Percentiles rank a stretch among this genome's conserved stretches.
These are phyloP conservation scores for Dryoscopus gambensis DNA, from an alignment of 2,113 vertebrate genomes.

Conservation along the genomic window DNA sequence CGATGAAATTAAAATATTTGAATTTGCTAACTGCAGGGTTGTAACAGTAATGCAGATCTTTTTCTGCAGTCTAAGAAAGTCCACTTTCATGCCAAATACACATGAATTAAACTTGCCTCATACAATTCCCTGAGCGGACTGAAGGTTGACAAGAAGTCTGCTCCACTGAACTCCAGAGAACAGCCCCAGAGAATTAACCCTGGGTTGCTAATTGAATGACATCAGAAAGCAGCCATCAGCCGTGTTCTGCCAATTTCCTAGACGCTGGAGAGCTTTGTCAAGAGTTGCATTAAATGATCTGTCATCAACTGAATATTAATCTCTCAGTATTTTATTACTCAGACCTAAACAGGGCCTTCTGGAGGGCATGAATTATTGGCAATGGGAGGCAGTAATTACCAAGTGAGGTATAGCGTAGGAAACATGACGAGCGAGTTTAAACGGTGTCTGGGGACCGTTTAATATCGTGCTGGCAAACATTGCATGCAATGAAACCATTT, in stretches of 20 bases:
- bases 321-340: conserved; percentile 30
- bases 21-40: not conserved
- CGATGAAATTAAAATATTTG: not conserved
- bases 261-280: not conserved
- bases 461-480: not conserved
- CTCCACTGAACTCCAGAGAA: not conserved
- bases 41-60: not conserved
- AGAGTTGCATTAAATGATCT: not conserved
- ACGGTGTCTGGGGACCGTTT: not conserved
- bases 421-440: conserved; percentile 5
- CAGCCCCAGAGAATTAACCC: not conserved
- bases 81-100: not conserved
- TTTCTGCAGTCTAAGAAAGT: not conserved
- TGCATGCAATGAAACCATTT: not conserved
- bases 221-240: conserved; percentile 6
- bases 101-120: not conserved
- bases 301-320: conserved; percentile 27
- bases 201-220: not conserved
- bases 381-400: conserved; percentile 7
- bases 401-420: conserved; percentile 11
- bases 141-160: not conserved
- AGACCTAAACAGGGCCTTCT: conserved; percentile 25
- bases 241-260: not conserved
- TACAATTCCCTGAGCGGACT: not conserved
- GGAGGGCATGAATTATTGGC: conserved; percentile 25